These are phyloP conservation scores for Hormaphis cornu DNA, from an alignment of 1,140 invertebrate species.

Conservation along the genomic window DNA sequence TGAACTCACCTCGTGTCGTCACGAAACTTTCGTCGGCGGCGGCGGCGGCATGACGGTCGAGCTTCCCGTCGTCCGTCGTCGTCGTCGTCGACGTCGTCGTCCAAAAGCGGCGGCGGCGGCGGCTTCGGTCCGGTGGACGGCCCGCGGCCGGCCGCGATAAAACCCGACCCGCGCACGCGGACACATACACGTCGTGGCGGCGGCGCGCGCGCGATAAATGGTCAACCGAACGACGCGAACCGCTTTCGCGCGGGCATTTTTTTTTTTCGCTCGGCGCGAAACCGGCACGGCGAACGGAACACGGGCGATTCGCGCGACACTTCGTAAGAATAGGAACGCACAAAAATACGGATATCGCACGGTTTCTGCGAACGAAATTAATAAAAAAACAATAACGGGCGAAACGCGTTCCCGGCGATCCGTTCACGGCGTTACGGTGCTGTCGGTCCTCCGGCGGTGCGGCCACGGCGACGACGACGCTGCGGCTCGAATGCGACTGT, in stretches of 20 bases:
- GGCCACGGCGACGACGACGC: background rate
- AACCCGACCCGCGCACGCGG: background rate
- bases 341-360: too few relatives aligned
- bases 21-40: background rate
- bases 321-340: too few relatives aligned
- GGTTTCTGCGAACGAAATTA: too few relatives aligned
- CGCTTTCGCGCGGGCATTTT: too few relatives aligned
- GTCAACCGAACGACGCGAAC: too few relatives aligned
- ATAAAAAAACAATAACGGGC: background rate
- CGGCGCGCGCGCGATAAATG: background rate
- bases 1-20: background rate
- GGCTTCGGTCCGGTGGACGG: background rate
- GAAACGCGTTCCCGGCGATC: too few relatives aligned
- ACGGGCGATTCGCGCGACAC: background rate
- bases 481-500: background rate
- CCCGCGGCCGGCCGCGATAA: background rate
- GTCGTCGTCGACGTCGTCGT: background rate
- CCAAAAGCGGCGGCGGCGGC: background rate
- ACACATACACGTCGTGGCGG: background rate
- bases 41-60: background rate
- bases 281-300: background rate
- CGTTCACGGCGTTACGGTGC: too few relatives aligned
- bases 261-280: too few relatives aligned
- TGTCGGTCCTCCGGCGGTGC: background rate
- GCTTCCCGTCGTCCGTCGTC: background rate